Percentiles rank a stretch among this genome's conserved stretches.
Evolutionary conservation across 2,113 vertebrate genomes (phyloP).

Genomic region (Zapornia atra): DNA sequence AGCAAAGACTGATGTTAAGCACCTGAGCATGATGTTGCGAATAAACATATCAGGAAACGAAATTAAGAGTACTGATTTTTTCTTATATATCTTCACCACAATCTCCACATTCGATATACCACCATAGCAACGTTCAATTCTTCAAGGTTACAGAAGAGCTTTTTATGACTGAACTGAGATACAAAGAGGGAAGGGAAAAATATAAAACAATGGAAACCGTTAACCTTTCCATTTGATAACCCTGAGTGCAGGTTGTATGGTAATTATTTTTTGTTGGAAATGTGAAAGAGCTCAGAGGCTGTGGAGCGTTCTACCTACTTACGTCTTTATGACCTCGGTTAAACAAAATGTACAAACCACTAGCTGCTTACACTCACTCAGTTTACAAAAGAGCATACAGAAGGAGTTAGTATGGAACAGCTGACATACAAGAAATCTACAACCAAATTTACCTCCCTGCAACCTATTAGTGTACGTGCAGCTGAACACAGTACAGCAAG

Average conservation of each 20-base stretch:
- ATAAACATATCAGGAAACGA: background rate
- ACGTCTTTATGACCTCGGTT: background rate
- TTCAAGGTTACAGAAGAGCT: background rate
- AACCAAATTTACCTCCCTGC: background rate
- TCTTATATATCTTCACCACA: background rate
- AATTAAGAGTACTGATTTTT: background rate
- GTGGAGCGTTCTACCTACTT: background rate
- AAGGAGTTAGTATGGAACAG: background rate
- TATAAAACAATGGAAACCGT: background rate
- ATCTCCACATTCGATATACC: background rate
- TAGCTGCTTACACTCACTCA: background rate
- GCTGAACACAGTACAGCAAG: background rate
- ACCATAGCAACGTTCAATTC: background rate
- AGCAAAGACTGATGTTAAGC: background rate
- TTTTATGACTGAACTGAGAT: background rate
- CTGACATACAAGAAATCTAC: background rate
- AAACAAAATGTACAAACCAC: background rate
- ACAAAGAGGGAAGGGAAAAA: background rate
- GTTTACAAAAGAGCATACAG: background rate
- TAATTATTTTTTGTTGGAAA: background rate
- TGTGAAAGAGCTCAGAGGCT: background rate
- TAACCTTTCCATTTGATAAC: background rate
- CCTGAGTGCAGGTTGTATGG: background rate
- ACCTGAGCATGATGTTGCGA: background rate
- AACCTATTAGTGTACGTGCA: background rate